Evolutionary conservation across 2,113 vertebrate species (phyloP), one percentile per base, ranked within the genome.

Genomic region (Romanogobio albipinnatus): DNA sequence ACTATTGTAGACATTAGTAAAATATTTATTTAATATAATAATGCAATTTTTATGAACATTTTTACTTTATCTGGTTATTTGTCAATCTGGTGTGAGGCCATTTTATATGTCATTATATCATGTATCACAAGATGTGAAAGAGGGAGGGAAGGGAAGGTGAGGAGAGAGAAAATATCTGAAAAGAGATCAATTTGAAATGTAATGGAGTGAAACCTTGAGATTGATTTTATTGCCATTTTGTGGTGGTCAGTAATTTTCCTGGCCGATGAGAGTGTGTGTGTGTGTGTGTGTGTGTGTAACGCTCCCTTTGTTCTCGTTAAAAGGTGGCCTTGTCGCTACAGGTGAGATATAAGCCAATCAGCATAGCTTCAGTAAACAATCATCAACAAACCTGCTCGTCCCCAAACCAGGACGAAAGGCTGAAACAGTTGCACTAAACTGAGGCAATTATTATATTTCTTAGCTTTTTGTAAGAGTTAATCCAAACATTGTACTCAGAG

Each of bases 231-330:
- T 91, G 91, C 93, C 88, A 89, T 92, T 91, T 91, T 76, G 24
- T 36, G 47, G 94, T 93, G 93, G 93, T 93, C 93, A 93, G 92
- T 92, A 92, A 94, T 94, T 92, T 92, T 92, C 91, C 90, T 85
- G 92, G 91, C 91, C 90, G 90, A 92, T 90, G 86, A 90, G 90
- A 84, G 90, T 86, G 33, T 88, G 62, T 13, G n/a, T 91, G 82
- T 84, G 43, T 73, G 73, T 51, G 53, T 56, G 39, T 61, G 49
- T 58, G 66, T 45, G 17, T 43, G 17, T 17, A 24, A 68, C 47
- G 13, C 33, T 78, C 11, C 36, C 13, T 43, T 24, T 4, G 3
- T 64, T 80, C 39, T 49, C 4, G 5, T 43, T 49, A 10, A 66
- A 81, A 66, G 14, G 39, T 81, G 78, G 39, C 22, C 15, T 33